Evolutionary conservation across 2,888 invertebrate species (phyloP), one percentile per base, ranked within the genome.

Genomic region (Graphium colonna): DNA sequence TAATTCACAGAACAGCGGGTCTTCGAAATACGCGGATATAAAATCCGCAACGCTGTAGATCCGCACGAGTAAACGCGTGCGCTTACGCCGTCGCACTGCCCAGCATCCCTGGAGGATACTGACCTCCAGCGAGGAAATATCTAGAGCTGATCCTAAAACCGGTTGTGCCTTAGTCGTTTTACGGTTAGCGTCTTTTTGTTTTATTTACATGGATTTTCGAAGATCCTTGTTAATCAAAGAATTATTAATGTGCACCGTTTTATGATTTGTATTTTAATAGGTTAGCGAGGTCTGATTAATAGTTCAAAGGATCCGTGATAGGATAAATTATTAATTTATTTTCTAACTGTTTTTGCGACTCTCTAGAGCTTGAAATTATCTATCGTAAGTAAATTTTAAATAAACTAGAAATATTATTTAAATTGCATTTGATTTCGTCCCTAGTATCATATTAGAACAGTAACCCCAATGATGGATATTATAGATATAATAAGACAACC

Each of bases 21-120:
- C 16, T 47, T 36, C 8, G 10, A 44, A 16, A 33, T n/a, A 13
- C 46, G 40, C 52, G 52, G 46, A 47, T 36, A 3, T 13, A 1
- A 26, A 16, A 41, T 41, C 52, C 41, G 45, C 46, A 17, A 17
- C 33, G 10, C 48, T 26, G 36, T 15, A n/a, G 42, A 36, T 42
- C 38, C 38, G 21, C 40, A 49, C 48, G 48, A 39, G 53, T 53
- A 33, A 13, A 17, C 53, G 44, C 38, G 13, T 31, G 60, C 62
- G 60, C 59, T 65, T 69, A 75, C 76, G 75, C 62, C 63, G 68
- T 73, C 69, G 63, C 60, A 67, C 65, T 67, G 61, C 53, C 53
- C 52, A 71, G 70, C 79, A 75, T 76, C 75, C 74, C 64, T 63
- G 58, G 68, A 69, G 71, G 75, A 63, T 72, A 69, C 62, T 74